These are phyloP conservation scores for Holothuria scabra DNA, from an alignment of 53 echinoderm and acorn worm species.

Conservation along the genomic window DNA sequence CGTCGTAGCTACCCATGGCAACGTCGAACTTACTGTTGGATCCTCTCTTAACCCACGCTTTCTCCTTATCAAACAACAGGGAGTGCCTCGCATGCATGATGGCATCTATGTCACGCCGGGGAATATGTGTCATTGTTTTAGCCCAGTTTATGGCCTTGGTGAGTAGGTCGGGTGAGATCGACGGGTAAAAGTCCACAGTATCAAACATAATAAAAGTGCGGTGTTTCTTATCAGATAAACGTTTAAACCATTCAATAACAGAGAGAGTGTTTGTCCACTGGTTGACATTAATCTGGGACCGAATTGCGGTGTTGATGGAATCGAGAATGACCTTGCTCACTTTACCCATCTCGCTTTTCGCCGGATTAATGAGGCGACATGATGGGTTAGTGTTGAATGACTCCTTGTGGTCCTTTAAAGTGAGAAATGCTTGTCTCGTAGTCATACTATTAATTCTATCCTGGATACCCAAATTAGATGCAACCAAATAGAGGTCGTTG, in stretches of 20 bases:
- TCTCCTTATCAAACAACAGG: no score
- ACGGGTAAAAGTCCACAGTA: no score
- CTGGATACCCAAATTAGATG: slow-evolving; percentile 26
- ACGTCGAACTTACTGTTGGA: slow-evolving; percentile 29
- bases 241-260: no score
- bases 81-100: no score
- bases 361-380: slow-evolving; percentile 46
- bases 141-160: no score
- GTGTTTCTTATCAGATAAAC: no score
- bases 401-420: neutral
- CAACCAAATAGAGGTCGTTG: neutral
- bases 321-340: slow-evolving; percentile 50
- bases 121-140: no score
- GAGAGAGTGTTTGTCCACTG: no score
- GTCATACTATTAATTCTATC: slow-evolving; percentile 44
- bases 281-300: no score
- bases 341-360: no score
- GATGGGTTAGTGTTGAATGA: slow-evolving; percentile 31
- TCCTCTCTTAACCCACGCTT: no score
- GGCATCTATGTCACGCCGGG: no score
- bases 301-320: neutral
- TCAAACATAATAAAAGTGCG: neutral
- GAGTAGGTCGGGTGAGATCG: slow-evolving; percentile 18
- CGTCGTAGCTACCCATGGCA: slow-evolving; percentile 42
- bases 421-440: neutral